Evolutionary conservation across 2,797 vertebrate genomes (phyloP).

Genomic region (Molossus molossus): DNA sequence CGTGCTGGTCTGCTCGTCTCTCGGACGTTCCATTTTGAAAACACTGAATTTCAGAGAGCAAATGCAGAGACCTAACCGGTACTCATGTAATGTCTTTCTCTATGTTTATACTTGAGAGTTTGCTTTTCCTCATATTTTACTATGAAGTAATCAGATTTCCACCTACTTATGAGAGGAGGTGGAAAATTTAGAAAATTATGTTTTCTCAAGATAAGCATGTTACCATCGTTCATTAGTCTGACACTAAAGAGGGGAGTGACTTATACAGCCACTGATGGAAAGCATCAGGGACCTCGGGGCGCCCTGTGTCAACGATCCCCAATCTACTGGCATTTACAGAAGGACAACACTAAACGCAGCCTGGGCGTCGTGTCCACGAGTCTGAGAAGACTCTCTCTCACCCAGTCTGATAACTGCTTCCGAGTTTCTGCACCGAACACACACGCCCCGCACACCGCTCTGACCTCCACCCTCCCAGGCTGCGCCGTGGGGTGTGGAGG

Average conservation of each 20-base stretch:
- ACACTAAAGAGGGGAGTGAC: background rate
- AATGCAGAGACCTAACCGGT: background rate
- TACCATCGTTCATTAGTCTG: background rate
- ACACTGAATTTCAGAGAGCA: background rate
- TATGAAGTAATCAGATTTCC: background rate
- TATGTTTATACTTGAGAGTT: background rate
- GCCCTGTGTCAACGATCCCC: accelerated
- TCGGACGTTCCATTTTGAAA: background rate
- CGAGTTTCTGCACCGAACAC: background rate
- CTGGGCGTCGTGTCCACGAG: background rate
- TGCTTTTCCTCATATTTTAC: constrained; percentile 38
- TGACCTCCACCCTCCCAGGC: background rate
- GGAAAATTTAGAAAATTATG: constrained; percentile 30
- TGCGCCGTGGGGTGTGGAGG: background rate
- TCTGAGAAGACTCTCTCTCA: background rate
- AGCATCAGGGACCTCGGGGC: too few species aligned
- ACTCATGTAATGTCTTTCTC: background rate
- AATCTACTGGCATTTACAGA: background rate
- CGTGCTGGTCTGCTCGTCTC: background rate
- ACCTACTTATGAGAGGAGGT: background rate
- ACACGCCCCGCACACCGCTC: background rate
- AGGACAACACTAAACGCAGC: background rate
- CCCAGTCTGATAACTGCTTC: background rate
- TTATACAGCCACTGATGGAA: background rate
- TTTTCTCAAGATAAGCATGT: constrained; percentile 67